Conservation (phyloP, 2,113 vertebrate genomes). For the Struthio camelus region DNA sequence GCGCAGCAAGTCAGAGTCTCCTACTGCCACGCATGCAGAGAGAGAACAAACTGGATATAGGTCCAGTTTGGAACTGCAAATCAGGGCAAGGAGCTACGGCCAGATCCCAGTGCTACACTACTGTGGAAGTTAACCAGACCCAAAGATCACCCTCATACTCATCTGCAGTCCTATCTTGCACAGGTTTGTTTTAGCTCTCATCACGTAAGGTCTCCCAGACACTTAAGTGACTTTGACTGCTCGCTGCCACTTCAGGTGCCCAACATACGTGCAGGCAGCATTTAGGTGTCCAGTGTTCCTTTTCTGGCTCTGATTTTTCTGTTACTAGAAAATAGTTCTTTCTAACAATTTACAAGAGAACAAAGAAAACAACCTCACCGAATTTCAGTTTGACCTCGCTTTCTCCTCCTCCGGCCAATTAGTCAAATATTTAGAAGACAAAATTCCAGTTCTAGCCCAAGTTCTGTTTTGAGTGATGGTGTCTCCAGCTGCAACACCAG, state of each 20-base stretch:
- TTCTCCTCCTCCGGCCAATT: not conserved
- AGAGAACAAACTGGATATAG: rapidly evolving
- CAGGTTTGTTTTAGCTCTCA: not conserved
- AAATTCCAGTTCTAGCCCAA: not conserved
- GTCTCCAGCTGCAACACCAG: not conserved
- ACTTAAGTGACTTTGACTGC: rapidly evolving
- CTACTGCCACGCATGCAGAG: not conserved
- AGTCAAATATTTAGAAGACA: not conserved
- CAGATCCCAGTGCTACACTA: no score
- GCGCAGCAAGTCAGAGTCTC: not conserved
- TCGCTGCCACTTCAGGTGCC: not conserved
- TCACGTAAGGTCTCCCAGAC: not conserved
- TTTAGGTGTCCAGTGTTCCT: rapidly evolving
- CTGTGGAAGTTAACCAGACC: no score
- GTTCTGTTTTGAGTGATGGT: not conserved
- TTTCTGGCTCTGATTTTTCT: not conserved
- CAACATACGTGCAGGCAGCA: not conserved
- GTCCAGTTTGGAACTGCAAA: not conserved
- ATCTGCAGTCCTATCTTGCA: not conserved
- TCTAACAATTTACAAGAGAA: not conserved
- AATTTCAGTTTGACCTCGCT: no score
- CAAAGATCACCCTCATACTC: no score
- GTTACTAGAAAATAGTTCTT: not conserved
- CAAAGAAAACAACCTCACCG: not conserved
- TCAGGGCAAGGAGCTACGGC: no score